Evolutionary conservation across 2,888 invertebrate genomes (phyloP).

Genomic region (Mimas tiliae): DNA sequence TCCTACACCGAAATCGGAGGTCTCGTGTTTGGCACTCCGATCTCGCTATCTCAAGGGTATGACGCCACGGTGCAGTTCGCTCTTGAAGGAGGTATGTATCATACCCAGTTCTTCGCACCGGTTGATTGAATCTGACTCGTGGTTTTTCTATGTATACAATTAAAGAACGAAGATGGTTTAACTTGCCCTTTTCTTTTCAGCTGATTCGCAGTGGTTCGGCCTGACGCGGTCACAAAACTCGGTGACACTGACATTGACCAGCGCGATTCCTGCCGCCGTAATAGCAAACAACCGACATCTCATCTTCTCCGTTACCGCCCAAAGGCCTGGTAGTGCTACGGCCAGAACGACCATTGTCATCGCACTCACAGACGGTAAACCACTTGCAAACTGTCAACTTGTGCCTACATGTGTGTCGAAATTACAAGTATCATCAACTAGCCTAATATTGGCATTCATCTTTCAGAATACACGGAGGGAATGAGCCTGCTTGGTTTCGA

Average conservation of each 20-base stretch:
- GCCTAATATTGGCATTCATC: not conserved
- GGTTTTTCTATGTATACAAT: not conserved
- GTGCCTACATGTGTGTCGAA: not conserved
- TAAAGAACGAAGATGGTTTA: not conserved
- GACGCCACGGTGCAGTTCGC: not conserved
- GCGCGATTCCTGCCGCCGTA: not conserved
- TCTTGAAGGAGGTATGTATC: slow-evolving; percentile 13
- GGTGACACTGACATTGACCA: slow-evolving; percentile 1
- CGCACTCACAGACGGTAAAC: slow-evolving; percentile 37
- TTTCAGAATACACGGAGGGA: not conserved
- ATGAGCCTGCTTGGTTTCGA: not conserved
- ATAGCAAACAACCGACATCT: slow-evolving; percentile 30
- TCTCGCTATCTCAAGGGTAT: slow-evolving; percentile 11
- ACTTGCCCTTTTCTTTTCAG: not conserved
- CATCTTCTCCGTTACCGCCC: slow-evolving; percentile 41
- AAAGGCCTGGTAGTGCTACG: slow-evolving; percentile 36
- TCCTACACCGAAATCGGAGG: slow-evolving; percentile 33
- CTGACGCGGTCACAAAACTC: not conserved
- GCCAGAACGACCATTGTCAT: slow-evolving; percentile 44
- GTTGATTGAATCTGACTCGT: not conserved
- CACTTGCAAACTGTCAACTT: not conserved
- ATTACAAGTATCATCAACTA: not conserved
- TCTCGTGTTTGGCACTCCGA: slow-evolving; percentile 28
- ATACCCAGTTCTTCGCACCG: not conserved
- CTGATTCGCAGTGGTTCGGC: not conserved